Percentiles rank a stretch among this genome's conserved stretches.
Evolutionary conservation across 2,888 invertebrate species (phyloP).

Genomic region (Pseudococcus longispinus): DNA sequence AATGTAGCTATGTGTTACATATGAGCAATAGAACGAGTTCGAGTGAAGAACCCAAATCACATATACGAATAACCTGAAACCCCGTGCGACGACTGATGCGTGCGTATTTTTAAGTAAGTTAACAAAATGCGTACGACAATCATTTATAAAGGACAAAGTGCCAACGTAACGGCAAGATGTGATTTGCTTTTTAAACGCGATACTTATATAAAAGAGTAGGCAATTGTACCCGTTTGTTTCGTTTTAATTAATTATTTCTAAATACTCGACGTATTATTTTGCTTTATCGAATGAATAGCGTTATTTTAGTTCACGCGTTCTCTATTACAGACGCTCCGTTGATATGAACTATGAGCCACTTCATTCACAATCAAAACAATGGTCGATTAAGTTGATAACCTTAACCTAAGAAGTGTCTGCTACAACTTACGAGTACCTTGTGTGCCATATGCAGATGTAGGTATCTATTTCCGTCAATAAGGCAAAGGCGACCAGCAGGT

Average conservation of each 20-base stretch:
- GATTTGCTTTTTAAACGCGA: neutral
- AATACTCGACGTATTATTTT: neutral
- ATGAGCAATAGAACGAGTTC: no score
- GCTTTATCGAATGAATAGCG: neutral
- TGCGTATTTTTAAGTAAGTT: neutral
- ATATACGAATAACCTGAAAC: neutral
- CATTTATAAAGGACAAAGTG: neutral
- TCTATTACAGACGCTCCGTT: neutral
- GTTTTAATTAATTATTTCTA: neutral
- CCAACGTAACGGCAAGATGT: neutral
- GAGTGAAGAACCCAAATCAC: neutral
- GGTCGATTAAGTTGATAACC: neutral
- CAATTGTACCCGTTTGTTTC: neutral
- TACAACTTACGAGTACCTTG: no score
- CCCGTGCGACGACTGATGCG: neutral
- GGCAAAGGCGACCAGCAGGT: neutral
- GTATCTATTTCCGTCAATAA: neutral
- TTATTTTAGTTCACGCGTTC: conserved; percentile 9
- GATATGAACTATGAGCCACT: neutral
- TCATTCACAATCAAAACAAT: neutral
- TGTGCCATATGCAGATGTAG: neutral
- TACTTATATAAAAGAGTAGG: neutral
- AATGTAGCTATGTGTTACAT: no score
- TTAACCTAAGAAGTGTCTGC: neutral
- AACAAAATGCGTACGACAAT: neutral